These are phyloP conservation scores for Lagopus muta DNA, from an alignment of 2,113 vertebrate genomes.

Conservation along the genomic window DNA sequence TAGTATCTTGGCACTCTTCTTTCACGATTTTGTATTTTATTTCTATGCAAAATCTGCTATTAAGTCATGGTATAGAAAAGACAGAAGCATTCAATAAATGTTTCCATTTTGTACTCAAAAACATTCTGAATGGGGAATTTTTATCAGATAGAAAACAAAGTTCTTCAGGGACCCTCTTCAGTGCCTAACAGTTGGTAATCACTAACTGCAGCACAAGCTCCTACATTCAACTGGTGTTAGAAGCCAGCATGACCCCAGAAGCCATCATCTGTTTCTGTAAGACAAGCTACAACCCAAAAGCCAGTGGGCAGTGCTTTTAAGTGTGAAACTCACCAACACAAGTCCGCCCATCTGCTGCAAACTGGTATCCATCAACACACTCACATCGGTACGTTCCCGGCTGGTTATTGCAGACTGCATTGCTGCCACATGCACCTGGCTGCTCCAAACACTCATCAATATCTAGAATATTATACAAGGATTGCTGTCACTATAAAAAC, in stretches of 20 bases:
- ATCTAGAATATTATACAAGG: slow-evolving; percentile 74
- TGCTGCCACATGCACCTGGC: slow-evolving; percentile 80
- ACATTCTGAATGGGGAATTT: neutral
- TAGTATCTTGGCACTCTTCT: neutral
- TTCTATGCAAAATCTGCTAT: neutral
- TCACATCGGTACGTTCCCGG: slow-evolving; percentile 94
- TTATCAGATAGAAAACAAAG: neutral
- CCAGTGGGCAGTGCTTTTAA: neutral
- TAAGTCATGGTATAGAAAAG: neutral
- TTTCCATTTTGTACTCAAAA: neutral
- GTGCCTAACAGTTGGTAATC: neutral
- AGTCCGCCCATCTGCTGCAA: slow-evolving; percentile 80
- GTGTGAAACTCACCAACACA: slow-evolving; percentile 84
- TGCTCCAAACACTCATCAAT: slow-evolving; percentile 89
- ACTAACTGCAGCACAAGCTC: neutral
- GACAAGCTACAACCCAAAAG: neutral
- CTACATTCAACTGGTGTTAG: neutral
- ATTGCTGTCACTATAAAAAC: neutral
- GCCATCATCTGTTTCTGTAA: neutral
- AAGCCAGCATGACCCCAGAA: neutral
- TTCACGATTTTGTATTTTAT: neutral
- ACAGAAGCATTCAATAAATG: neutral
- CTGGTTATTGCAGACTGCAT: slow-evolving; percentile 90
- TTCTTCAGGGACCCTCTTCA: neutral
- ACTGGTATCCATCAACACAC: slow-evolving; percentile 88